These are phyloP conservation scores for Acrocephalus scirpaceus DNA, from an alignment of 2,797 vertebrate species.

Conservation along the genomic window DNA sequence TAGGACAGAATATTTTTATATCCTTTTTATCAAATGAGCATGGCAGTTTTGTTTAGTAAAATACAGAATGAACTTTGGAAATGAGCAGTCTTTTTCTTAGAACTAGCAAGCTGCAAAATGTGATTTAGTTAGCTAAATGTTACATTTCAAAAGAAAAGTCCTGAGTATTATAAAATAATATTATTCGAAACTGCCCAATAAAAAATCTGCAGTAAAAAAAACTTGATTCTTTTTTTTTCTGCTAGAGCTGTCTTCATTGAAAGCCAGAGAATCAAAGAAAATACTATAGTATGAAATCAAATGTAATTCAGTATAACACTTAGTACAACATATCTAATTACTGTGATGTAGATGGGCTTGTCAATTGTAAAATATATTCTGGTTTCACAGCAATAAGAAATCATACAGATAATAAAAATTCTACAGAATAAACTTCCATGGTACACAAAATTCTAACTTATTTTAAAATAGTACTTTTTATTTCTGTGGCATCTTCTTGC, in stretches of 20 bases:
- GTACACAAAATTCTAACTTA: not conserved
- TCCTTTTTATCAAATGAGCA: not conserved
- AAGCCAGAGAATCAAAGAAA: not conserved
- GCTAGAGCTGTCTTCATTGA: not conserved
- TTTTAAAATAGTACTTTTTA: not conserved
- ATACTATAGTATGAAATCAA: not conserved
- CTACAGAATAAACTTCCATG: not conserved
- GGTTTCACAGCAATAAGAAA: not conserved
- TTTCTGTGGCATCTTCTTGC: not conserved
- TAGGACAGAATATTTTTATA: not conserved
- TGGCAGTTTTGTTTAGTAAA: not conserved
- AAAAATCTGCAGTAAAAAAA: not conserved
- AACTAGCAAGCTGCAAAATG: not conserved
- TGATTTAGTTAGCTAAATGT: not conserved
- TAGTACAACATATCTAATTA: not conserved
- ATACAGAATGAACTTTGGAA: not conserved
- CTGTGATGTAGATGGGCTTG: not conserved
- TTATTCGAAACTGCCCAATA: not conserved
- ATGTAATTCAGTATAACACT: not conserved
- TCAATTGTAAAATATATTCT: not conserved
- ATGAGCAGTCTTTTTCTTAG: not conserved
- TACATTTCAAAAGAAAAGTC: not conserved
- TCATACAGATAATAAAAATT: not conserved
- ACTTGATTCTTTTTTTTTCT: not conserved
- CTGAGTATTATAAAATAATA: not conserved